These are phyloP conservation scores for Epicampocera succincta DNA, from an alignment of 2,888 invertebrate genomes.

Conservation along the genomic window DNA sequence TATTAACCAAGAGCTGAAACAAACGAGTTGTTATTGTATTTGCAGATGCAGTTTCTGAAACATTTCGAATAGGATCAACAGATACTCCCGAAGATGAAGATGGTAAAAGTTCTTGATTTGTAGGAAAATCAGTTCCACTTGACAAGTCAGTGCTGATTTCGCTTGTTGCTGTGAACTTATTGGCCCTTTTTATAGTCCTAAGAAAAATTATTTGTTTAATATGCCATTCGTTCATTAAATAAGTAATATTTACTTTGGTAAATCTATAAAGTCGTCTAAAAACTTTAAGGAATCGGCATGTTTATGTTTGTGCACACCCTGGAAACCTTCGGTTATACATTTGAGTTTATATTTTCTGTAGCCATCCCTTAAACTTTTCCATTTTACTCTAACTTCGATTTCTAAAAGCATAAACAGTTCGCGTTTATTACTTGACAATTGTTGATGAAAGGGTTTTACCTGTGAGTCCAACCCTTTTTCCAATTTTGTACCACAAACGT, in stretches of 20 bases:
- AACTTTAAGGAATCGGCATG: conserved; percentile 16
- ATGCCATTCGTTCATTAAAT: too few species aligned
- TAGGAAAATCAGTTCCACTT: not conserved
- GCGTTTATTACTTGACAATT: not conserved
- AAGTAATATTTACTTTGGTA: too few species aligned
- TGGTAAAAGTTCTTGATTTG: not conserved
- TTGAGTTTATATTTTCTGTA: conserved; percentile 18
- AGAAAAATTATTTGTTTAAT: not conserved
- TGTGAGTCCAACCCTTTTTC: conserved; percentile 16
- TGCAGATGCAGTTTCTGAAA: not conserved
- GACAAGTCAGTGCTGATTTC: conserved; percentile 35
- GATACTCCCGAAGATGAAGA: too few species aligned
- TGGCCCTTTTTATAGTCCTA: not conserved
- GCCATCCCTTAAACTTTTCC: conserved; percentile 9
- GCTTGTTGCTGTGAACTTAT: not conserved
- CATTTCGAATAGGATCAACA: too few species aligned
- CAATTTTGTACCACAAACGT: conserved; percentile 19
- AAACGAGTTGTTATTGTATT: not conserved
- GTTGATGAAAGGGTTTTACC: conserved; percentile 5
- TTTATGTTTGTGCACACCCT: not conserved
- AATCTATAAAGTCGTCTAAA: conserved; percentile 4
- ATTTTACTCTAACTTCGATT: not conserved
- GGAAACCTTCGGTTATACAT: not conserved
- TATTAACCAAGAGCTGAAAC: conserved; percentile 22
- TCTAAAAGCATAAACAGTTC: conserved; percentile 6